Evolutionary conservation across 1,140 invertebrate species (phyloP).

Genomic region (Latrodectus geometricus): DNA sequence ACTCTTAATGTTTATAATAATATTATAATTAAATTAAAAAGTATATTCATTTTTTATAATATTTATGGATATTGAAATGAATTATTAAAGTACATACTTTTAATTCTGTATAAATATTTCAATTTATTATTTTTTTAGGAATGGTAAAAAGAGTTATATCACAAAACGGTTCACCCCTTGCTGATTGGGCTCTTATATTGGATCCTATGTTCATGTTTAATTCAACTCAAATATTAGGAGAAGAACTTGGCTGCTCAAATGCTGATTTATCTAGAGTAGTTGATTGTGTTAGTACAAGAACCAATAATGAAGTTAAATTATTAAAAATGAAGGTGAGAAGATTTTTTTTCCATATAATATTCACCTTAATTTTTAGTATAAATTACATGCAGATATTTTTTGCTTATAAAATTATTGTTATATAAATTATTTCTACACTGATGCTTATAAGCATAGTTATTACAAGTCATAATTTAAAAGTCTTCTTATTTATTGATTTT

Average conservation of each 20-base stretch:
- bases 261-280: slow-evolving; percentile 89
- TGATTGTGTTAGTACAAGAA: slow-evolving; percentile 80
- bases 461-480: no score
- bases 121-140: slow-evolving; percentile 36
- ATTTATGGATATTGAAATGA: not conserved
- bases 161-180: slow-evolving; percentile 89
- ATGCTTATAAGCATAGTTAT: no score
- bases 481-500: no score
- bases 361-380: no score
- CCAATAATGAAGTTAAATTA: slow-evolving; percentile 62
- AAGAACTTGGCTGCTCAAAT: slow-evolving; percentile 85
- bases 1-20: no score
- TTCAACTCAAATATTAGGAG: slow-evolving; percentile 85
- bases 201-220: slow-evolving; percentile 89
- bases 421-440: no score
- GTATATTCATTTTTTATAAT: slow-evolving; percentile 2
- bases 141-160: slow-evolving; percentile 66
- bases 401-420: no score
- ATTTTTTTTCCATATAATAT: not conserved
- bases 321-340: slow-evolving; percentile 60
- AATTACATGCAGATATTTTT: no score
- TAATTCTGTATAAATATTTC: not conserved
- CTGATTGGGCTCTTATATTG: slow-evolving; percentile 91
- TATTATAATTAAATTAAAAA: no score
- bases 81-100: not conserved